Evolutionary conservation across 2,797 vertebrate genomes (phyloP), one percentile per base, ranked within the genome.

Genomic region (Cuniculus paca): DNA sequence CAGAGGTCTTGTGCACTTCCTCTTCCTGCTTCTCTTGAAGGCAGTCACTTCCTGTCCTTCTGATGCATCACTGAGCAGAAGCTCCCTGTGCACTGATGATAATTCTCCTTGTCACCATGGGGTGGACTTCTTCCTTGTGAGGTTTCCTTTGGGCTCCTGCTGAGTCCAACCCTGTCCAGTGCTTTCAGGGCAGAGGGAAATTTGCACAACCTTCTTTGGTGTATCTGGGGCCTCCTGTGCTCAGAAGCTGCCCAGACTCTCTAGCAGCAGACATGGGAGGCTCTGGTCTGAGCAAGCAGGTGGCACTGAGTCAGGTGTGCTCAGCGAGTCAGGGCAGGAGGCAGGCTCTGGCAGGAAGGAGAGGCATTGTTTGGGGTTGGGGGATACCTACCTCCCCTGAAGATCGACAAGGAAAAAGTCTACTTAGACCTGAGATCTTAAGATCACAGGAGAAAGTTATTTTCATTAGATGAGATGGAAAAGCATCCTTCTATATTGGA

Each of bases 191-290:
- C 6, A 78, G 50, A 52, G 22, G 8, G 86, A 60, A 24, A 3
- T 6, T 6, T 7, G 10, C 0, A 5, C 26, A 12, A n/a, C 17
- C 26, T 31, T 50, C n/a, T 74, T 12, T 52, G 70, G 70, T 14
- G 31, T 22, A 2, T 34, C 3, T 48, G 4, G 50, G 19, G 68
- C 42, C 5, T 13, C 0, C 0, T 1, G 0, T 6, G 24, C n/a
- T 52, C 65, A 60, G 63, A 54, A 80, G 36, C 16, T 34, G 24
- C 28, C 16, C 20, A 20, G 34, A 11, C 6, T 63, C 56, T 50
- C 22, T 52, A 60, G 34, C 45, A 65, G 36, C 10, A 58, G 68
- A 5, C 16, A 14, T 1, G 17, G n/a, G n/a, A 48, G 24, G n/a
- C 48, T 22, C 45, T 56, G 54, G 22, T 9, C 0, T 3, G 7